Base-by-base conservation (phyloP, 1,140 invertebrate genomes). In the Danaus plexippus region DNA sequence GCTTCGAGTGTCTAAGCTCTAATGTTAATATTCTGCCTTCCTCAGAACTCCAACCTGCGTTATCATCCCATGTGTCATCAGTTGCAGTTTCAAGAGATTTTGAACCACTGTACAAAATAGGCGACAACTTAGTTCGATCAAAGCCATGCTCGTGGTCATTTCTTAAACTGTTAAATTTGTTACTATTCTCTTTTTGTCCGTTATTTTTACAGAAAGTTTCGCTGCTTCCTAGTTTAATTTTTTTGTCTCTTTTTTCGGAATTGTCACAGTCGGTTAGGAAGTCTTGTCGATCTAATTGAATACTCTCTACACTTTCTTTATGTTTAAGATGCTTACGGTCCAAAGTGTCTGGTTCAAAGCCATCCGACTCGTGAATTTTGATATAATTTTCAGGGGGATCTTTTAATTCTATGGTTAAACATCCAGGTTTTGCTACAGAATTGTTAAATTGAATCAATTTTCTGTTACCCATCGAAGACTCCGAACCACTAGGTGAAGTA, bases 321-420 rank as follows among this genome's bases (percentile, higher is more conserved):
- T 83, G 76, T 69, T 92, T 94, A 64, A 88, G 90, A 43, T 93
- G 92, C 73, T 95, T 94, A n/a, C 94, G 85, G 70, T 95, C 94
- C 18, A 95, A 78, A 0, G 94, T 96, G 65, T 96, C 94, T 0
- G 94, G 94, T 74, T 96, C 94, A 69, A 94, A 95, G 53, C 89
- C 89, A 61, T 95, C 94, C 2, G 91, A 92, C 60, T 93, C 92
- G 47, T 92, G 90, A 10, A 91, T 89, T 67, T 89, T 89, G 1
- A 92, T 90, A 59, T 93, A 92, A 72, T 92, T 91, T 67, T 91
- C 89, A 1, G 92, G 89, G 0, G 91, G 90, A 73, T 93, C 93
- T 75, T 92, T 91, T 1, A 95, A 92, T 79, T 94, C 93, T 57
- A 96, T 96, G 11, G 94, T 92, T 46, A 94, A 75, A 64, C 91